phyloP scores from a whole-genome alignment of 2,888 invertebrate species.

The Diplolepis rosae region DNA sequence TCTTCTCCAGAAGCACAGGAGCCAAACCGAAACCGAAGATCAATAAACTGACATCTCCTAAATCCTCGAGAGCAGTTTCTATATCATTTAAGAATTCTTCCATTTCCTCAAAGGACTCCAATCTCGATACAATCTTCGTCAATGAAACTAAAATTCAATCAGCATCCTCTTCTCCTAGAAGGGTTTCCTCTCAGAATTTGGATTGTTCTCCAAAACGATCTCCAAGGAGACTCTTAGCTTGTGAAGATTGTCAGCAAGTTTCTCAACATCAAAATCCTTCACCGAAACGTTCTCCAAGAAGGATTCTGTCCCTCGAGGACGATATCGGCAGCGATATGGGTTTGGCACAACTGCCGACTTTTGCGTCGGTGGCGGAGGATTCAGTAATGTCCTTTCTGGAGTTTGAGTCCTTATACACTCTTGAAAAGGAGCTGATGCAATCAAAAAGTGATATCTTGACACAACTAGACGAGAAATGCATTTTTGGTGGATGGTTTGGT shows the following conservation, averaged over 20 bases:
- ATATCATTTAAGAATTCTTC: conserved; percentile 45
- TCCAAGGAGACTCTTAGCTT: conserved; percentile 46
- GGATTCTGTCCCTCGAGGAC: conserved; percentile 50
- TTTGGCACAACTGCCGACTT: conserved; percentile 45
- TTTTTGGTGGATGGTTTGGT: conserved; percentile 57
- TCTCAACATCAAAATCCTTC: neutral
- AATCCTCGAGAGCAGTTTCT: conserved; percentile 40
- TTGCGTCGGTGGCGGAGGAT: conserved; percentile 38
- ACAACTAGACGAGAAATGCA: conserved; percentile 59
- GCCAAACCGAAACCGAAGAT: conserved; percentile 61
- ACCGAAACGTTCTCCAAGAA: conserved; percentile 48
- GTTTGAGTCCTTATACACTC: conserved; percentile 63
- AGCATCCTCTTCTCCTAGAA: conserved; percentile 41
- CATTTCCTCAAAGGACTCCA: conserved; percentile 45
- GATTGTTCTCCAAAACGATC: conserved; percentile 52
- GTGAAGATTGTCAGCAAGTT: conserved; percentile 43
- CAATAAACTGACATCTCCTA: conserved; percentile 53
- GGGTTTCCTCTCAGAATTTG: conserved; percentile 38
- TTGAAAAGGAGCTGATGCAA: conserved; percentile 63
- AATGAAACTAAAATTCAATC: conserved; percentile 24
- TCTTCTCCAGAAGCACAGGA: conserved; percentile 53
- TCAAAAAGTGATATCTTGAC: conserved; percentile 55
- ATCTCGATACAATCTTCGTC: conserved; percentile 14
- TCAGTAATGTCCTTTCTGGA: conserved; percentile 62
- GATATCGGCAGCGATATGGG: conserved; percentile 58